These are phyloP conservation scores for Gryon sp. DNA, from an alignment of 1,140 invertebrate species.

Conservation along the genomic window DNA sequence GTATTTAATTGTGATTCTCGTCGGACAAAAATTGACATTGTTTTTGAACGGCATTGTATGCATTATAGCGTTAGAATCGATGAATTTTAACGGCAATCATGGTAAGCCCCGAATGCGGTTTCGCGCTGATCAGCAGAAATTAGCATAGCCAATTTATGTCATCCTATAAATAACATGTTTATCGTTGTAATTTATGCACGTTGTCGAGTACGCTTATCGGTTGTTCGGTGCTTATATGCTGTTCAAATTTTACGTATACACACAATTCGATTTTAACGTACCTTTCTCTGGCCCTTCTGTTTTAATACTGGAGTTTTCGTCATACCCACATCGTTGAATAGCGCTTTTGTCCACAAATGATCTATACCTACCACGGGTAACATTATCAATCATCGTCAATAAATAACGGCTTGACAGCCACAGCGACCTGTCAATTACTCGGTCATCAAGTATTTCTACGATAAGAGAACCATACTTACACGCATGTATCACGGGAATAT, in stretches of 20 bases:
- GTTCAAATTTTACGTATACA: constrained; percentile 66
- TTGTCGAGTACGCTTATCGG: constrained; percentile 69
- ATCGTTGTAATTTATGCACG: constrained; percentile 79
- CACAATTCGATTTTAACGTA: constrained; percentile 61
- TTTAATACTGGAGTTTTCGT: no score
- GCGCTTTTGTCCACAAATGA: constrained; percentile 63
- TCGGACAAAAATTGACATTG: constrained; percentile 59
- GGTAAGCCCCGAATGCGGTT: constrained; percentile 69
- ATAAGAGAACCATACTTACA: constrained; percentile 4
- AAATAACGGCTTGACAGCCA: constrained; percentile 59
- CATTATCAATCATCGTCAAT: constrained; percentile 63
- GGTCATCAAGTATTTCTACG: constrained; percentile 13
- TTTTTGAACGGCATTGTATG: constrained; percentile 61
- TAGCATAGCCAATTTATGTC: constrained; percentile 79
- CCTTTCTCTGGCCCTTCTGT: constrained; percentile 57
- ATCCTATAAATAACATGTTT: constrained; percentile 80
- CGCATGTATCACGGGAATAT: neutral
- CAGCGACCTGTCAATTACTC: constrained; percentile 57
- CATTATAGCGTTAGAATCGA: constrained; percentile 58
- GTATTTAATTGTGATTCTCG: constrained; percentile 55
- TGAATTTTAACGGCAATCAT: constrained; percentile 71
- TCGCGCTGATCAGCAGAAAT: constrained; percentile 78
- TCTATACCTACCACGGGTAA: constrained; percentile 45
- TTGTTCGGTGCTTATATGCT: constrained; percentile 62
- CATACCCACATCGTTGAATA: constrained; percentile 50